Base-by-base conservation (phyloP, 2,113 vertebrate genomes). In the Aspidoscelis tigris region DNA sequence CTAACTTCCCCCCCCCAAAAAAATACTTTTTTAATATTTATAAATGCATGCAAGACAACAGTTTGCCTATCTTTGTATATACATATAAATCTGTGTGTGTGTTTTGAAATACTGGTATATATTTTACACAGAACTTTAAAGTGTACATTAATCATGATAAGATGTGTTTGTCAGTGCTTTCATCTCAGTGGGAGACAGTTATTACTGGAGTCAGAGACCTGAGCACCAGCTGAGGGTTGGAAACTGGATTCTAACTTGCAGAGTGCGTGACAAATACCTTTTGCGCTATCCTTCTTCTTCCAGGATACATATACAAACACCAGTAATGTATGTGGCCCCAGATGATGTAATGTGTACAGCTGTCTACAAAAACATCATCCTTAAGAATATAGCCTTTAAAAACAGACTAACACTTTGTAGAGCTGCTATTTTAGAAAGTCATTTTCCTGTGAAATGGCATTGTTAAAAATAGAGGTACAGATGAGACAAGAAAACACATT, bases 151-250 rank as follows among this genome's bases (percentile, higher is more conserved):
- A 87, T 90, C 81, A 89, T 93, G 90, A 94, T 94, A 94, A 93
- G 90, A 89, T 90, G 77, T 90, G 87, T 86, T 92, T 94, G 93
- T 92, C 90, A 89, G 90, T 58, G 84, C 92, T 93, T 94, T 95
- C 87, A 95, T 94, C 94, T 96, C 93, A 88, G 91, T 92, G 84
- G 93, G 93, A 91, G 91, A 88, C 90, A 93, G 93, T 93, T 94
- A 90, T 93, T 94, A 80, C 94, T 94, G 93, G 90, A 95, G 90
- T 89, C 93, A 89, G 89, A 43, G 87, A 90, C 89, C 84, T 11
- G 86, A 91, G 92, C 90, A 86, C 93, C 94, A 93, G 88, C 94
- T 94, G 91, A 94, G 93, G 91, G 86, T 89, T 92, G 91, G 94
- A 95, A 93, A 91, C 88, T 72, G 88, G 93, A 89, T 88, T 91